Evolutionary conservation across 1,140 invertebrate genomes (phyloP).

Genomic region (Drosophila nigrodunni): DNA sequence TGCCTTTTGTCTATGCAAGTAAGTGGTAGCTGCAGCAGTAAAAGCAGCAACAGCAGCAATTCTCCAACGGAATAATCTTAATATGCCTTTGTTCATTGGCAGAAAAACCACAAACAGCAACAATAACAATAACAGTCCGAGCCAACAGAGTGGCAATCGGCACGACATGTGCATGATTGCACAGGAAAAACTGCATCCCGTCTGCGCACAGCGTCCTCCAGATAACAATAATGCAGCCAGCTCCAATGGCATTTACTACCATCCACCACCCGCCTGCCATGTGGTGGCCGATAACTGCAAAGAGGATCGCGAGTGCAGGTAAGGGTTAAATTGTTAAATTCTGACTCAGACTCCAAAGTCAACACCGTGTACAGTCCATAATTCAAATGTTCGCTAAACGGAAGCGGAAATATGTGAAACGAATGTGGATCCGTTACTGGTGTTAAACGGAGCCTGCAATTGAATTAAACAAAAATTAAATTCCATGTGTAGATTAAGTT

Average conservation of each 20-base stretch:
- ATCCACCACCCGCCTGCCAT: constrained; percentile 91
- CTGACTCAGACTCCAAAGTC: neutral
- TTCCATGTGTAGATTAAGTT: constrained; percentile 69
- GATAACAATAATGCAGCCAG: constrained; percentile 86
- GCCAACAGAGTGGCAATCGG: constrained; percentile 85
- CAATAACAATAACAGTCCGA: constrained; percentile 63
- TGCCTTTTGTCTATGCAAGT: constrained; percentile 97
- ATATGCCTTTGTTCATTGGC: constrained; percentile 9
- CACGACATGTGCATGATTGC: constrained; percentile 94
- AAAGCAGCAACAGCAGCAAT: neutral
- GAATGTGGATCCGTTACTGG: constrained; percentile 57
- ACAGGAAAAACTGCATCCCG: constrained; percentile 94
- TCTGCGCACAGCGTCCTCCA: constrained; percentile 91
- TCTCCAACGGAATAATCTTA: constrained; percentile 13
- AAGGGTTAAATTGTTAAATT: constrained; percentile 45
- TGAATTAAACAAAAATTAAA: constrained; percentile 71
- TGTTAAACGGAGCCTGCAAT: constrained; percentile 45
- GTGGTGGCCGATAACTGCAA: constrained; percentile 91
- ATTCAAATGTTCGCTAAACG: constrained; percentile 65
- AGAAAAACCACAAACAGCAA: constrained; percentile 23
- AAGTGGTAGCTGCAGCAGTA: constrained; percentile 85
- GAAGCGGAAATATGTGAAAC: constrained; percentile 65
- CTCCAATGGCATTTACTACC: constrained; percentile 83
- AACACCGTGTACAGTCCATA: constrained; percentile 43
- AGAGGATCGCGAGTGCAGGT: constrained; percentile 91